Conservation (phyloP, 2,113 vertebrate genomes). For the Hippocampus abdominalis region DNA sequence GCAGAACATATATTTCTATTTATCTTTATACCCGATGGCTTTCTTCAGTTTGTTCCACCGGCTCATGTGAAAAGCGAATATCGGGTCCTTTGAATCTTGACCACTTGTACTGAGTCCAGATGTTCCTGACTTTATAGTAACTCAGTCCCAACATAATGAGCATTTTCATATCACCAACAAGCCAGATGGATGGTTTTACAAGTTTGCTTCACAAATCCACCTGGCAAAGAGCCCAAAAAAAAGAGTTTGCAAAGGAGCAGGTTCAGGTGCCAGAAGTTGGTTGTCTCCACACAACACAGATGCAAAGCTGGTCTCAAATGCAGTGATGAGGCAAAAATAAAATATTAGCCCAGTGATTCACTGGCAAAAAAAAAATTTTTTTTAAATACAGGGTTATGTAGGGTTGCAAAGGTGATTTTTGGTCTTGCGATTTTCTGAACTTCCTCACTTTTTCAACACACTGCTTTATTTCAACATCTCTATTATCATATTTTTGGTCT, state of each 20-base stretch:
- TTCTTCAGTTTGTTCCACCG: not conserved
- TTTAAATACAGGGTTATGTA: not conserved
- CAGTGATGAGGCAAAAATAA: not conserved
- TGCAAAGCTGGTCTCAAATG: not conserved
- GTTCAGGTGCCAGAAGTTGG: not conserved
- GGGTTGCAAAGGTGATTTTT: not conserved
- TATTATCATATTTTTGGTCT: too few relatives aligned
- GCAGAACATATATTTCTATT: not conserved
- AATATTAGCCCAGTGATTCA: not conserved
- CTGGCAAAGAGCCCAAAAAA: not conserved
- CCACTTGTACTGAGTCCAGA: not conserved
- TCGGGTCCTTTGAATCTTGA: not conserved
- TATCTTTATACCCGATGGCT: not conserved
- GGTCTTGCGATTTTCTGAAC: too few relatives aligned
- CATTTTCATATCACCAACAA: not conserved
- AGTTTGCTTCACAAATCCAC: constrained; percentile 2
- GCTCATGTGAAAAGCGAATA: not conserved
- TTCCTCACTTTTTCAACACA: too few relatives aligned
- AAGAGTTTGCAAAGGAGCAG: not conserved
- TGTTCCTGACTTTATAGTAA: not conserved
- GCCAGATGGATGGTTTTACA: constrained; percentile 1
- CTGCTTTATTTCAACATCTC: too few relatives aligned
- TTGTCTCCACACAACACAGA: not conserved
- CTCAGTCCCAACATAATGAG: not conserved
- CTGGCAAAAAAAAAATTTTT: not conserved